Base-by-base conservation (phyloP, 2,797 vertebrate genomes). In the Picus viridis region DNA sequence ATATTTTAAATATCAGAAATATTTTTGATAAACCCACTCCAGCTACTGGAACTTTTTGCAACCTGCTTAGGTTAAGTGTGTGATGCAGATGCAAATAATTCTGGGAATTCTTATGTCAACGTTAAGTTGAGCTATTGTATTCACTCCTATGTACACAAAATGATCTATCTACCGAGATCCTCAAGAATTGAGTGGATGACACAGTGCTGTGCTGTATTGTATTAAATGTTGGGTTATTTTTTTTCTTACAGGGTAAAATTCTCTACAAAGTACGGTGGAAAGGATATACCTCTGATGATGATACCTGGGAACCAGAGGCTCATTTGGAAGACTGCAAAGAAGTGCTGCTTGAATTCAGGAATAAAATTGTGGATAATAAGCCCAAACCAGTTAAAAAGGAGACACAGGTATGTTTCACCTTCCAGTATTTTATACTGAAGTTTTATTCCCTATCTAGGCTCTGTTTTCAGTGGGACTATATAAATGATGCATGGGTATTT, bases 211-310 rank as follows among this genome's bases (percentile, higher is more conserved):
- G 43, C 59, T 49, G 2, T 73, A 4, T 54, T 49, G 12, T 51
- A 27, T 62, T 90, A 61, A 82, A 18, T 30, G 17, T 45, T 89
- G 17, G 16, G 13, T 3, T 16, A n/a, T n/a, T 23, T 3, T 65
- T 93, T 95, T 83, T 76, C 17, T 92, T 74, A 54, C 95, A 99
- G 99, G 99, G 99, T 70, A 98, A 98, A 96, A 96, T 98, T 83
- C 98, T 99, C 39, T 99, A 99, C 96, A 98, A 99, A 90, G 99
- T 99, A 12, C 98, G 99, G 3, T 99, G 99, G 99, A 99, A 99
- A 97, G 99, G 99, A 57, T 99, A 99, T 92, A 98, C 98, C 61
- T 98, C 99, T 14, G 99, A 99, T 29, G 99, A 99, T 76, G 99
- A 99, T 86, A 99, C 99, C 3, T 99, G 99, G 99, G 99, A 99